Evolutionary conservation across 2,797 vertebrate genomes (phyloP), one percentile per base, ranked within the genome.

Genomic region (Cossypha polioptera): DNA sequence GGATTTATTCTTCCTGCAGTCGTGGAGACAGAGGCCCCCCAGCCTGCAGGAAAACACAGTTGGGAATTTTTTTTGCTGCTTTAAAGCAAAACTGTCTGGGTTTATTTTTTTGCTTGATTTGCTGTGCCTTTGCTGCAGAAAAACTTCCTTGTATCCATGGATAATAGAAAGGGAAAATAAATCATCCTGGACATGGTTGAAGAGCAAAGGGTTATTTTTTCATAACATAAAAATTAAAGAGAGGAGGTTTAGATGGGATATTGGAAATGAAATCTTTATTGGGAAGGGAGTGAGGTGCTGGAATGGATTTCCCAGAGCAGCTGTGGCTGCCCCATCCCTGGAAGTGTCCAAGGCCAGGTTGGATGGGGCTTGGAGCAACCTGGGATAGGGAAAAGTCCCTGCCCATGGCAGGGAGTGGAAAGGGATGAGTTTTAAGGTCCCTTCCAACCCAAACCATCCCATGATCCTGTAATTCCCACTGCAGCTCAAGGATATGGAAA

Each of bases 1-100:
- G 78, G 92, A 91, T 95, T 95, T 95, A 77, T 74, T 62, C 28
- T 1, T 92, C 90, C 80, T 89, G 86, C 81, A 36, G 79, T 31
- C 6, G 76, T 6, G 2, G 69, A 95, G 66, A 51, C 36, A 82
- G 47, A 92, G 36, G 24, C 57, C 57, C 25, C 20, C n/a, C 62
- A 79, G 89, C 79, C 79, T 93, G 73, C 69, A 92, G 81, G n/a
- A 91, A 94, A 94, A 92, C 59, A 67, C 13, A 76, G 74, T 55
- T 0, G 0, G 62, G 54, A 35, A 2, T 80, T 73, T 77, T 73
- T 67, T 73, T 73, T 72, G 0, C 47, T 1, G 6, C 66, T 93
- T 81, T 90, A 80, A 95, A 94, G 75, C 19, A 71, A 82, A 89
- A 79, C 21, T 53, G 82, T 8, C 31, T 57, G 50, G 6, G 6